Percentiles rank a stretch among this genome's conserved stretches.
Evolutionary conservation across 2,888 invertebrate genomes (phyloP).

Genomic region (Diarsia rubi): DNA sequence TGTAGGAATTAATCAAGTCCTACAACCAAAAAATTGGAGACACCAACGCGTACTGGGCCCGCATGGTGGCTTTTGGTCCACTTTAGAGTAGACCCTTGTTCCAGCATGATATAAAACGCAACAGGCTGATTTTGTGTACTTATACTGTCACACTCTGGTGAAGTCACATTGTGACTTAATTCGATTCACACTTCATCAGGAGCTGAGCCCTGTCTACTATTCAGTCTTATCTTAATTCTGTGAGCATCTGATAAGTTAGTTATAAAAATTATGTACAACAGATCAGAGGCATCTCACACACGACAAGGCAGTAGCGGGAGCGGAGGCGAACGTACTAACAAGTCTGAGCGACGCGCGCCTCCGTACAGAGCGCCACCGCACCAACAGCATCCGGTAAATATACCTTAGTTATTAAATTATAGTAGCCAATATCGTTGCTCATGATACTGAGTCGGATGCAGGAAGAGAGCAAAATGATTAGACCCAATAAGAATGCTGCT

Average conservation of each 20-base stretch:
- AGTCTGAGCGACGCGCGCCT: constrained; percentile 75
- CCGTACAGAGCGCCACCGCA: constrained; percentile 82
- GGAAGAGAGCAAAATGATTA: not conserved
- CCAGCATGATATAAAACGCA: not conserved
- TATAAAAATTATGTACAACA: constrained; percentile 26
- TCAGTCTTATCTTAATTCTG: not conserved
- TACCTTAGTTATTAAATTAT: not conserved
- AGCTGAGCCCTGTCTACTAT: not conserved
- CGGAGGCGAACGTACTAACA: constrained; percentile 64
- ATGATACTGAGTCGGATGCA: not conserved
- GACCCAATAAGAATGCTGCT: not conserved
- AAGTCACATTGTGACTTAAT: not conserved
- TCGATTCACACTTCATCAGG: not conserved
- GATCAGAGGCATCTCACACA: constrained; percentile 75
- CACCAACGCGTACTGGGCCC: not conserved
- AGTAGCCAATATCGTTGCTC: not conserved
- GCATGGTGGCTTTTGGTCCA: not conserved
- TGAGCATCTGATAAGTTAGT: not conserved
- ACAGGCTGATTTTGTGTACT: not conserved
- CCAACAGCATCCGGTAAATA: constrained; percentile 64
- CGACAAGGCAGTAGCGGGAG: constrained; percentile 80
- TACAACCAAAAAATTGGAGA: not conserved
- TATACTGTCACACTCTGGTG: not conserved
- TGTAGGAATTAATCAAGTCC: not conserved
- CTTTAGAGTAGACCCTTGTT: not conserved